These are phyloP conservation scores for Nothoprocta perdicaria DNA, from an alignment of 2,113 vertebrate genomes.

Conservation along the genomic window DNA sequence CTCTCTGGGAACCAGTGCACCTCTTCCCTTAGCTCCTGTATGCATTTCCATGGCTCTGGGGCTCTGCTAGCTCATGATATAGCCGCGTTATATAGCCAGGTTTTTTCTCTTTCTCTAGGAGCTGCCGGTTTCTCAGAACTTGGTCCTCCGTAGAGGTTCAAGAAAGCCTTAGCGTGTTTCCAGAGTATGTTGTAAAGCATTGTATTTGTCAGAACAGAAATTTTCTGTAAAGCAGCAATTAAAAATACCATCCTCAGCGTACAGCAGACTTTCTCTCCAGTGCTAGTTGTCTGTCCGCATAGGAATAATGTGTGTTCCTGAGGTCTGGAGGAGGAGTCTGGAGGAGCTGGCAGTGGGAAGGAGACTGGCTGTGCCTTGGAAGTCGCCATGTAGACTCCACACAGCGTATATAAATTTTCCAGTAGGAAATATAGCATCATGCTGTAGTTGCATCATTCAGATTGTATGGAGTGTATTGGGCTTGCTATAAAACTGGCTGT, in stretches of 20 bases:
- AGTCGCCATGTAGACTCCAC: not conserved
- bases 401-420: not conserved
- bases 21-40: not conserved
- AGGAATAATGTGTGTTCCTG: not conserved
- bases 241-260: accelerated
- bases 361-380: not conserved
- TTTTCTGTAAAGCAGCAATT: not conserved
- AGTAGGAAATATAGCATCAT: not conserved
- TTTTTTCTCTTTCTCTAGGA: not conserved
- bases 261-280: not conserved
- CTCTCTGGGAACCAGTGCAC: not conserved
- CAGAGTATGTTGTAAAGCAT: not conserved
- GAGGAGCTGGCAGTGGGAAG: not conserved
- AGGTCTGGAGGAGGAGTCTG: not conserved
- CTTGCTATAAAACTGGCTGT: not conserved
- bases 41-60: not conserved
- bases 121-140: not conserved
- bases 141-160: not conserved
- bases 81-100: not conserved
- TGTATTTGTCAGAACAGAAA: not conserved
- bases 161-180: not conserved
- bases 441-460: not conserved
- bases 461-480: not conserved
- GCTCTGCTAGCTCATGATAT: not conserved
- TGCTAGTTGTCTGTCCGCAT: accelerated